Evolutionary conservation across 1,140 invertebrate species (phyloP).

Genomic region (Pseudomyrmex cubaensis): DNA sequence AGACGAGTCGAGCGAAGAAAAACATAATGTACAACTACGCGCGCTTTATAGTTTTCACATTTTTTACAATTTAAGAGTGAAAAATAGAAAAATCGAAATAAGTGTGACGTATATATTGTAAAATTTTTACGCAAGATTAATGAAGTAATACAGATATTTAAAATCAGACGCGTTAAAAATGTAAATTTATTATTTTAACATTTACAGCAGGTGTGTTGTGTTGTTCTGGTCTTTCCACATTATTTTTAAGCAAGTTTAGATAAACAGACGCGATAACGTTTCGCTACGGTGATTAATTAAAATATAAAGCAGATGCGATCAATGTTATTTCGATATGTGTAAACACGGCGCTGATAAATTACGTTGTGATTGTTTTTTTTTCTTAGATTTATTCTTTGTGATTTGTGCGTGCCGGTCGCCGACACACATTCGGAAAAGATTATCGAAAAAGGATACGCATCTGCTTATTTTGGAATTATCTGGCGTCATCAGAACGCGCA

Average conservation of each 20-base stretch:
- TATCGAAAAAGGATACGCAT: background rate
- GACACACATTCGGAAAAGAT: background rate
- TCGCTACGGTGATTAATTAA: background rate
- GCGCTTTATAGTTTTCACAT: no score
- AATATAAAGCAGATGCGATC: background rate
- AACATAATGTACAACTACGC: background rate
- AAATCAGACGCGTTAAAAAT: background rate
- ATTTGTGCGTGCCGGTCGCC: background rate
- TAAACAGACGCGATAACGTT: background rate
- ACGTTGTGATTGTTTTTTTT: background rate
- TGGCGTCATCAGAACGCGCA: background rate
- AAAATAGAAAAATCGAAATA: no score
- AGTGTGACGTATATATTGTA: no score
- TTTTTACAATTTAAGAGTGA: no score
- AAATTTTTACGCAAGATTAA: no score
- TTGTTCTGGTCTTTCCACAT: no score
- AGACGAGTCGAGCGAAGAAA: background rate
- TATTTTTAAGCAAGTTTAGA: background rate
- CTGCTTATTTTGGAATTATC: conserved; percentile 27
- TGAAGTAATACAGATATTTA: background rate
- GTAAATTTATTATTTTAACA: background rate
- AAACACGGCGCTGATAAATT: background rate
- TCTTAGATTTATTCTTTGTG: background rate
- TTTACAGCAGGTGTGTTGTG: background rate
- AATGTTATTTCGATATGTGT: background rate